phyloP scores from a whole-genome alignment of 2,888 invertebrate species.

The Tetragonula carbonaria region DNA sequence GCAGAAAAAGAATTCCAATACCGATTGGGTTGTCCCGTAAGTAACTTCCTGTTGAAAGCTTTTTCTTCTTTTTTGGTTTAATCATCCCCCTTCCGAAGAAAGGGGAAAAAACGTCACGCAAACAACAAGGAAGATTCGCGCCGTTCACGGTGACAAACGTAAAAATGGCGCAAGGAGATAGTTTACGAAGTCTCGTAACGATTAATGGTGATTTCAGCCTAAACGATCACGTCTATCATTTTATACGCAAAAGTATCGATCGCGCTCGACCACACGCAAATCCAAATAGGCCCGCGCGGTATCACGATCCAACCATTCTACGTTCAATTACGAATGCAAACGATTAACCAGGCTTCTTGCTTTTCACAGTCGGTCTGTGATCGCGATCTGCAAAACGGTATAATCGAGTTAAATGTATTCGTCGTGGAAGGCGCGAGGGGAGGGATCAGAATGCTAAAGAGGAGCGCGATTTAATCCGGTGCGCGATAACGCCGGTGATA shows the following conservation, averaged over 20 bases:
- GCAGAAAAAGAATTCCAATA: neutral
- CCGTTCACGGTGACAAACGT: too few species aligned
- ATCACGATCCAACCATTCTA: neutral
- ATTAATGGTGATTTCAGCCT: too few species aligned
- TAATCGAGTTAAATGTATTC: conserved; percentile 38
- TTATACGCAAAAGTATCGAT: neutral
- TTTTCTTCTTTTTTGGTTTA: too few species aligned
- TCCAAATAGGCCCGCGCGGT: neutral
- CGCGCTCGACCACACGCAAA: neutral
- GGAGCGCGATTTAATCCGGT: conserved; percentile 43
- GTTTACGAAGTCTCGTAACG: too few species aligned
- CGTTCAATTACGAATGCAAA: neutral
- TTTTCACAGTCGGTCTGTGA: neutral
- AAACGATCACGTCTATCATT: too few species aligned
- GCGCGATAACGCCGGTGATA: conserved; percentile 56
- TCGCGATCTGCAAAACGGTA: conserved; percentile 25
- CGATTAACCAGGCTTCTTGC: conserved; percentile 18
- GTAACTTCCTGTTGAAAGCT: too few species aligned
- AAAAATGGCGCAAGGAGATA: too few species aligned
- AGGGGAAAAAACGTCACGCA: too few species aligned
- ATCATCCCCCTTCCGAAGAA: too few species aligned
- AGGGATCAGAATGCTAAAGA: conserved; percentile 38
- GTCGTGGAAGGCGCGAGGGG: neutral
- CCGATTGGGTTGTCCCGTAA: too few species aligned
- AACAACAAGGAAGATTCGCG: too few species aligned